Evolutionary conservation across 2,888 invertebrate genomes (phyloP).

Genomic region (Coleophora flavipennella): DNA sequence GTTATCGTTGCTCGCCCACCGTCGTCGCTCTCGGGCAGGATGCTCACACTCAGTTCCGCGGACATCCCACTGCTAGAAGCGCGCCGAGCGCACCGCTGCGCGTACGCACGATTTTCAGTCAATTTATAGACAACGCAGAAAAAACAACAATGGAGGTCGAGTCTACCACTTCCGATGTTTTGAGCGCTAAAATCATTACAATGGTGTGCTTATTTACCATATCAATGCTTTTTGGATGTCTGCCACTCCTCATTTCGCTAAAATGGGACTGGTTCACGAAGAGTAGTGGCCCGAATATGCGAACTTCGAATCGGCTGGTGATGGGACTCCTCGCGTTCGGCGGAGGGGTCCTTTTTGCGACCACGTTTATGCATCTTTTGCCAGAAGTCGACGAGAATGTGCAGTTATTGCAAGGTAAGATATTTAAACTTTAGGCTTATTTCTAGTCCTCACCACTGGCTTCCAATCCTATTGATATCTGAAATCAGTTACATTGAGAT

Average conservation of each 20-base stretch:
- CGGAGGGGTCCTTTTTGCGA: slow-evolving; percentile 86
- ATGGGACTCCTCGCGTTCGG: slow-evolving; percentile 82
- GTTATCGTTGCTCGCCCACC: slow-evolving; percentile 56
- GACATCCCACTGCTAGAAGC: slow-evolving; percentile 16
- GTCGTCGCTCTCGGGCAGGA: slow-evolving; percentile 35
- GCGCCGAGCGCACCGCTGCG: slow-evolving; percentile 6
- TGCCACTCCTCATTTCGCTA: slow-evolving; percentile 80
- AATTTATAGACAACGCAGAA: not conserved
- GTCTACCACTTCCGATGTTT: slow-evolving; percentile 43
- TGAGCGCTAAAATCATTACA: slow-evolving; percentile 83
- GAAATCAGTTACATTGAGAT: too few species aligned
- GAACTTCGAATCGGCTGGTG: slow-evolving; percentile 66
- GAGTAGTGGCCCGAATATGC: slow-evolving; percentile 48
- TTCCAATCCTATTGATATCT: too few species aligned
- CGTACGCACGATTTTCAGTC: slow-evolving; percentile 5
- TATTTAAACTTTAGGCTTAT: too few species aligned
- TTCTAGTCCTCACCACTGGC: too few species aligned
- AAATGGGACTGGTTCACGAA: slow-evolving; percentile 76
- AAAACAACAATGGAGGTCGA: not conserved
- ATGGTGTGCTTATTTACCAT: slow-evolving; percentile 83
- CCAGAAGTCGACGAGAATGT: slow-evolving; percentile 85
- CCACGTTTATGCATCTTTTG: slow-evolving; percentile 85
- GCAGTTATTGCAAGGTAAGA: slow-evolving; percentile 69
- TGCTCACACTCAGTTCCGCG: slow-evolving; percentile 35
- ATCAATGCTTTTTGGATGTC: slow-evolving; percentile 82